Conservation (phyloP, 1,140 invertebrate species). For the Vollenhovia emeryi region DNA sequence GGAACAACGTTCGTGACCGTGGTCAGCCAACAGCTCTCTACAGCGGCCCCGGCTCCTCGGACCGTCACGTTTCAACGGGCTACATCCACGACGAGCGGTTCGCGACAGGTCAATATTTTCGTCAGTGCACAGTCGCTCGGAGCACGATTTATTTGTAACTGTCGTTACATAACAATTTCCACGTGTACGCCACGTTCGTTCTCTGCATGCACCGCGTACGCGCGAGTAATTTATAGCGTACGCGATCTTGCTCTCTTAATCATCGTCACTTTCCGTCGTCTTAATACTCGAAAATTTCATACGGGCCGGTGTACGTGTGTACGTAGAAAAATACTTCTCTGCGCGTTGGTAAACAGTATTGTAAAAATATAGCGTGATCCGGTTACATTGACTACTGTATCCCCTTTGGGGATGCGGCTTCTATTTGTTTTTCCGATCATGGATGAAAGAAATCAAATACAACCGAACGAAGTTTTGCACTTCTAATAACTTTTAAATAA, state of each 20-base stretch:
- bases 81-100: slow-evolving; percentile 42
- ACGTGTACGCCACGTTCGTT: not conserved
- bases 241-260: not conserved
- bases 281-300: not conserved
- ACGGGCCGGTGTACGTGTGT: not conserved
- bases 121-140: not conserved
- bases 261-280: not conserved
- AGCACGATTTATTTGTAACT: slow-evolving; percentile 33
- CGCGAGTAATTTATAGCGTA: not conserved
- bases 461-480: not conserved
- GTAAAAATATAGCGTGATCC: not conserved
- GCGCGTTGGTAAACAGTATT: not conserved
- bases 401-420: not conserved
- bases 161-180: slow-evolving; percentile 13
- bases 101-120: slow-evolving; percentile 51
- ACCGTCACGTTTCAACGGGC: slow-evolving; percentile 18
- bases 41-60: slow-evolving; percentile 5
- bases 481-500: slow-evolving; percentile 18
- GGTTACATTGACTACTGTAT: not conserved
- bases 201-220: no score
- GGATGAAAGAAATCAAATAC: slow-evolving; percentile 9
- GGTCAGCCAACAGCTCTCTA: slow-evolving; percentile 33
- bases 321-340: not conserved
- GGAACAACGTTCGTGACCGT: slow-evolving; percentile 18
- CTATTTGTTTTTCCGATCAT: slow-evolving; percentile 16